Conservation (phyloP, 2,888 invertebrate genomes). For the Cataglyphis livida region DNA sequence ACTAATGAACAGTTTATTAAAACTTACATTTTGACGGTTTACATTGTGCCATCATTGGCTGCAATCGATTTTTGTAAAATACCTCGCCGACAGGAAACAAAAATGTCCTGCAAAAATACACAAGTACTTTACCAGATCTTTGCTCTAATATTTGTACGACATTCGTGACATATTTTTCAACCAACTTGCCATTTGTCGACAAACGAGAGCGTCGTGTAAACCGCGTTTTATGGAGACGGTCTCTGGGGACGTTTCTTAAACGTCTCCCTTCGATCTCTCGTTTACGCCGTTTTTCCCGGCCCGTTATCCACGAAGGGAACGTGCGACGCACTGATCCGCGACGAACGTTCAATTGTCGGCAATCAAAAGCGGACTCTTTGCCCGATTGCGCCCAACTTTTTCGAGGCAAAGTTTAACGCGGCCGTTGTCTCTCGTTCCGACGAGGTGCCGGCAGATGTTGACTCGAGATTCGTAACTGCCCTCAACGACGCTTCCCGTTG, state of each 20-base stretch:
- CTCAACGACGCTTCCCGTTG: not conserved
- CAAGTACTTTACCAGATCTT: not conserved
- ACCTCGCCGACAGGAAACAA: not conserved
- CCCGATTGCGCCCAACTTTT: slow-evolving; percentile 47
- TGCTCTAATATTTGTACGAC: not conserved
- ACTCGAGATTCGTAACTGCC: slow-evolving; percentile 35
- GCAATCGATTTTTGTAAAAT: not conserved
- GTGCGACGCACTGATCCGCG: slow-evolving; percentile 17
- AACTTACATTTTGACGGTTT: slow-evolving; percentile 13
- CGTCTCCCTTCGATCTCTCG: not conserved
- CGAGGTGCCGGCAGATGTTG: slow-evolving; percentile 38
- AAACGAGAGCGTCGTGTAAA: not conserved
- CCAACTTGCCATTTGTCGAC: not conserved
- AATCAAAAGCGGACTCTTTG: slow-evolving; percentile 24
- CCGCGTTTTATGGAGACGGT: not conserved
- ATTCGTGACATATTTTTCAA: slow-evolving; percentile 8
- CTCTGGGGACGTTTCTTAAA: not conserved
- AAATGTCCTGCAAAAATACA: not conserved
- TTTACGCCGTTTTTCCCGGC: not conserved
- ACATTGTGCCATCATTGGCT: not conserved
- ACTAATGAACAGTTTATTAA: not conserved
- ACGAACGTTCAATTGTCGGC: slow-evolving; percentile 31
- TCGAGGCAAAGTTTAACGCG: slow-evolving; percentile 31
- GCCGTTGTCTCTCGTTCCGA: slow-evolving; percentile 1
- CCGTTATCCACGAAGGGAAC: slow-evolving; percentile 11